Evolutionary conservation across 2,113 vertebrate genomes (phyloP).

Genomic region (Gymnobelideus leadbeateri): DNA sequence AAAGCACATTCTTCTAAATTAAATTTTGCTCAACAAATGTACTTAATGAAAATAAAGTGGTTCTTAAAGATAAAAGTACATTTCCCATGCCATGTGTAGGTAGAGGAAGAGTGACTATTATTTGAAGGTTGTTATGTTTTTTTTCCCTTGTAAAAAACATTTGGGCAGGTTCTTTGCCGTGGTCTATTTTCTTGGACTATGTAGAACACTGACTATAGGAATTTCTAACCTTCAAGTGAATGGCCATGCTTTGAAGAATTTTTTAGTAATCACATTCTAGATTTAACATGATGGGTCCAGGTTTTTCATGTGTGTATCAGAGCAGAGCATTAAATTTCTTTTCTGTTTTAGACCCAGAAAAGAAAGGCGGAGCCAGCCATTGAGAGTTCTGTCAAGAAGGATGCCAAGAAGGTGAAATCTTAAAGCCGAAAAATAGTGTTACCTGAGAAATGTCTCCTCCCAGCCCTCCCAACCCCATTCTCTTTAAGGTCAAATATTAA

Average conservation of each 20-base stretch:
- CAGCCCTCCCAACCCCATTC: slow-evolving; percentile 50
- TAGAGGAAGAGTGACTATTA: slow-evolving; percentile 74
- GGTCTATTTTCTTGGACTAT: slow-evolving; percentile 70
- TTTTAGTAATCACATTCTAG: slow-evolving; percentile 72
- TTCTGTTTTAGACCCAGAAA: slow-evolving; percentile 88
- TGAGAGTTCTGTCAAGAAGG: slow-evolving; percentile 89
- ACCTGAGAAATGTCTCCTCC: slow-evolving; percentile 81
- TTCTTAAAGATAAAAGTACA: slow-evolving; percentile 72
- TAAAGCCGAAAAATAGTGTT: slow-evolving; percentile 82
- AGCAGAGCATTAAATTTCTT: slow-evolving; percentile 74
- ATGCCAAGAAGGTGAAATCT: slow-evolving; percentile 90
- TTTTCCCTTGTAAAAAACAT: slow-evolving; percentile 76
- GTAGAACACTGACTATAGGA: slow-evolving; percentile 63
- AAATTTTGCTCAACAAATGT: slow-evolving; percentile 62
- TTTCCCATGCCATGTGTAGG: slow-evolving; percentile 72
- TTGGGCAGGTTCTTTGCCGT: slow-evolving; percentile 73
- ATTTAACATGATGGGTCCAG: slow-evolving; percentile 70
- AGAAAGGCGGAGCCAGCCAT: slow-evolving; percentile 89
- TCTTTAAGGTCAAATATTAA: slow-evolving; percentile 75
- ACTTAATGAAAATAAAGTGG: slow-evolving; percentile 59
- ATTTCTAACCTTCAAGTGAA: slow-evolving; percentile 58
- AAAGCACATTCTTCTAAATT: slow-evolving; percentile 57
- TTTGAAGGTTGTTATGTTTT: slow-evolving; percentile 77
- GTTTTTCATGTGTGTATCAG: slow-evolving; percentile 77
- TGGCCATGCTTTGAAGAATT: slow-evolving; percentile 68